These are phyloP conservation scores for Melanostigma gelatinosum DNA, from an alignment of 2,113 vertebrate species.

Conservation along the genomic window DNA sequence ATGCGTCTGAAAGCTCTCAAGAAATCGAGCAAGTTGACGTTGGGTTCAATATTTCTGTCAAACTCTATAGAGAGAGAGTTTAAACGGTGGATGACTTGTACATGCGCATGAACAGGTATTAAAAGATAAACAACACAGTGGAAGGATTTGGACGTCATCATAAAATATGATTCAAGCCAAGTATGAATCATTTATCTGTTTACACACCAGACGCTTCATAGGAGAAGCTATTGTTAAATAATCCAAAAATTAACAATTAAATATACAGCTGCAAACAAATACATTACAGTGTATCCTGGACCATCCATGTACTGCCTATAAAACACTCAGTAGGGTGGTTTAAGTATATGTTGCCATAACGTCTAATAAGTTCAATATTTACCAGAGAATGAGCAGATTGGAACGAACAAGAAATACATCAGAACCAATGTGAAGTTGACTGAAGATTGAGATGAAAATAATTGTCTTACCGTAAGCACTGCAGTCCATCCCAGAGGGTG, in stretches of 20 bases:
- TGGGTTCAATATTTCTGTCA: neutral
- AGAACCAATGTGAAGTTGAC: too few species aligned
- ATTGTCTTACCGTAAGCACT: conserved; percentile 66
- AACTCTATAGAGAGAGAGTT: neutral
- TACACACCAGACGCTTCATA: neutral
- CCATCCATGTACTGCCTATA: neutral
- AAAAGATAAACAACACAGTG: neutral
- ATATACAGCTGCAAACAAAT: neutral
- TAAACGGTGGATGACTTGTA: neutral
- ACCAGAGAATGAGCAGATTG: neutral
- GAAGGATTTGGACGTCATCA: neutral
- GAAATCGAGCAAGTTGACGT: neutral
- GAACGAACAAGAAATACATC: neutral
- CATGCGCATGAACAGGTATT: neutral
- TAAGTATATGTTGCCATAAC: neutral
- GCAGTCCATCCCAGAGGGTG: conserved; percentile 65
- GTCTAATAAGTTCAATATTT: neutral
- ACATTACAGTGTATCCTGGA: neutral
- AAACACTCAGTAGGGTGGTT: neutral
- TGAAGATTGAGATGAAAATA: neutral
- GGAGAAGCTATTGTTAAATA: neutral
- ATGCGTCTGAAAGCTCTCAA: neutral
- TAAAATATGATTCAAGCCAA: neutral
- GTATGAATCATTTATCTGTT: neutral
- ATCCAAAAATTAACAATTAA: neutral